Evolutionary conservation across 2,113 vertebrate genomes (phyloP), one percentile per base, ranked within the genome.

Genomic region (Numida meleagris): DNA sequence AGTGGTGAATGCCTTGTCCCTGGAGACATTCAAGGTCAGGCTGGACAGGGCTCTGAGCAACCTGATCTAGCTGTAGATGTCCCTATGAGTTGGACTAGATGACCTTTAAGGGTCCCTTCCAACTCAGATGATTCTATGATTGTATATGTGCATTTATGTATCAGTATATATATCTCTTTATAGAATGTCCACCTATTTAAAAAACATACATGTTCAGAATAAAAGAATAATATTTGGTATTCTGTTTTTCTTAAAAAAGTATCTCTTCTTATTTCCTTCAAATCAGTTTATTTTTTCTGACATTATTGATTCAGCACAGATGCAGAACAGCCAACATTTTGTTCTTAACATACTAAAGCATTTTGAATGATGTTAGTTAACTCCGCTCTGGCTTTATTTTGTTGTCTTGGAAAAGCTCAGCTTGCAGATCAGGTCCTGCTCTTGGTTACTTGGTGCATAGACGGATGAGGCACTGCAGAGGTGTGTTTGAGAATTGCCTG

Each of bases 231-330:
- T 5, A 13, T 79, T 16, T 43, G 3, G 9, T 25, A 21, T 76
- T 80, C 25, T 48, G 9, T 1, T 31, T 62, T 73, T 15, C 16
- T 15, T 14, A 53, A 91, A 73, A 27, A 16, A 6, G 6, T 4
- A 29, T 57, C 27, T 21, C 16, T 36, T 43, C 18, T 25, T 38
- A n/a, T 57, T 90, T 82, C 66, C 33, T 65, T 86, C 36, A 67
- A 7, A 53, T 29, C 13, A 12, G 1, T 8, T 36, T 1, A 0
- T 68, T 88, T 53, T 19, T 89, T 70, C 21, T 10, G 5, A 34
- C 0, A 0, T 12, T 12, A 48, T 0, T 43, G 43, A 75, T 58
- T 4, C 15, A 80, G 10, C 36, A 48, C 31, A 55, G 74, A 72
- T 46, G 21, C 5, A 38, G 20, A 93, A 43, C 7, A 24, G 53